Base-by-base conservation (phyloP, 1,140 invertebrate species). In the Calycopis cecrops region DNA sequence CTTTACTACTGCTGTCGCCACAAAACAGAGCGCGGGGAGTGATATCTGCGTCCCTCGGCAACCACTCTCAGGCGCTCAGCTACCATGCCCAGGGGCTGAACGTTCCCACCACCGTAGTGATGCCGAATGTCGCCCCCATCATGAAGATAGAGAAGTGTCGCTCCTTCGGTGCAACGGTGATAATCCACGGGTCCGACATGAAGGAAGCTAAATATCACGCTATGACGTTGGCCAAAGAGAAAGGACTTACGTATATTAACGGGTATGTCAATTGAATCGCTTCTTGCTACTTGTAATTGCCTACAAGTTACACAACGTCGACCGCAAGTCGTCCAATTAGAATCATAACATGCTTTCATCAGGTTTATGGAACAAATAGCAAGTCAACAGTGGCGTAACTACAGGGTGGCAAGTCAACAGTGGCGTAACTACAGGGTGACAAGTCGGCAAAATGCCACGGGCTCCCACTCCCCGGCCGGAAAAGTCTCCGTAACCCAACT, bases 91-190 rank as follows among this genome's bases (percentile, higher is more conserved):
- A 92, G 62, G 89, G 91, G 56, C 88, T 98, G 0, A 90, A 91
- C 6, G 94, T 98, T 44, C 93, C 95, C 0, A 93, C 97, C 0
- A 97, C 96, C 0, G 97, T 99, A 1, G 94, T 99, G 0, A 98
- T 98, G 97, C 97, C 97, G 0, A 92, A 93, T 10, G 91, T 95
- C 1, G 95, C 96, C 0, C 95, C 96, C 0, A 94, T 98, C 40
- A 98, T 98, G 96, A 99, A 99, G 87, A 93, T 98, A 42, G 91
- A 95, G 62, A 92, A 93, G 50, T 98, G 97, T 76, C 90, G 91
- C 48, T 92, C 93, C 54, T 95, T 92, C 72, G 95, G 95, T 11
- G 97, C 97, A 0, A 92, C 91, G 38, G 95, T 98, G 9, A 91
- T 98, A 10, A 91, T 98, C 3, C 88, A 94, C 12, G 97, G 97